A percentile compares a stretch with the other conserved stretches of the same genome.
These are phyloP conservation scores for Euplexia lucipara DNA, from an alignment of 2,888 invertebrate species.

Conservation along the genomic window DNA sequence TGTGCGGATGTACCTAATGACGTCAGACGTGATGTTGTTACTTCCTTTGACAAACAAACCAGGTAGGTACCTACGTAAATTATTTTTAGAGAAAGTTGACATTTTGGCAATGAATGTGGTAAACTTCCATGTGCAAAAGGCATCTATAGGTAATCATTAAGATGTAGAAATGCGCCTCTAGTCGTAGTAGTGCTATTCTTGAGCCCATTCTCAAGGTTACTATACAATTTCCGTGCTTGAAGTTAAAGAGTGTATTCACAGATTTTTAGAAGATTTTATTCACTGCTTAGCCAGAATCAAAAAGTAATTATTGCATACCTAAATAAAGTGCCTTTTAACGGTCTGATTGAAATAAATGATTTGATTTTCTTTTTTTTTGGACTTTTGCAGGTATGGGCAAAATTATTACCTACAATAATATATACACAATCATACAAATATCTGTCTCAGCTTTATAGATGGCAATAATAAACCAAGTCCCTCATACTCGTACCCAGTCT, in stretches of 20 bases:
- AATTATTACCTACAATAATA: background rate
- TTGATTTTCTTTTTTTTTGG: too few relatives aligned
- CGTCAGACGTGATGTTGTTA: slow-evolving; percentile 40
- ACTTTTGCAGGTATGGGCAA: background rate
- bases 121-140: slow-evolving; percentile 17
- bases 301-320: too few relatives aligned
- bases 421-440: too few relatives aligned
- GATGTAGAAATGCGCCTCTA: background rate
- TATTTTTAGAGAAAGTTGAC: slow-evolving; percentile 32
- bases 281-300: too few relatives aligned
- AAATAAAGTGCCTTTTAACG: too few relatives aligned
- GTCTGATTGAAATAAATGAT: too few relatives aligned
- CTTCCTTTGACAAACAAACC: slow-evolving; percentile 32
- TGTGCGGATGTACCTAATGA: slow-evolving; percentile 46
- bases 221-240: too few relatives aligned
- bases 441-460: too few relatives aligned
- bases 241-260: too few relatives aligned
- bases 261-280: too few relatives aligned
- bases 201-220: background rate
- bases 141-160: background rate
- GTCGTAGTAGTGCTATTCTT: background rate
- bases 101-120: slow-evolving; percentile 25
- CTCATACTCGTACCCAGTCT: background rate
- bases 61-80: slow-evolving; percentile 1
- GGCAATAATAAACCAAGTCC: too few relatives aligned